Evolutionary conservation across 35 echinoderm and acorn worm genomes (phyloP), one percentile per base, ranked within the genome.

Genomic region (Patiria miniata): DNA sequence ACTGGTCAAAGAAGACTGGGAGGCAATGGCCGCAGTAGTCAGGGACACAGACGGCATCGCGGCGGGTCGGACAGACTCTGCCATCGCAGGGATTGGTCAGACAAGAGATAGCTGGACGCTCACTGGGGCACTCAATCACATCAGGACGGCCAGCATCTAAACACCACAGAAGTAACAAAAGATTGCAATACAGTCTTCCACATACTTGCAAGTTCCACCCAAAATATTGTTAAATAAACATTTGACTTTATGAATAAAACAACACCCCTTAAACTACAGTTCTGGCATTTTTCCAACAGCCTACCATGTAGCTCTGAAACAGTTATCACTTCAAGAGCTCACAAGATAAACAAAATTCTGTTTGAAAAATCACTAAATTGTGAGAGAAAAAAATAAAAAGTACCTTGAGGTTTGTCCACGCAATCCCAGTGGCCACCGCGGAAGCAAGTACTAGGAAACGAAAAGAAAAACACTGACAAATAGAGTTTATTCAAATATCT

Each of bases 401-500:
- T 73, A 73, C 65, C 65, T 73, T 22, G 19, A 32, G 65, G 23
- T 73, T 73, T 73, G 26, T 73, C 65, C 9, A 26, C 21, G 15
- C 65, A 73, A 32, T 73, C 65, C 65, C 65, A 73, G 29, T 32
- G 26, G 21, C 65, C 65, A 73, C 65, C 65, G 14, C 65, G 65
- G 65, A 28, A 73, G 65, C 65, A 73, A 73, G 65, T 73, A 23
- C 65, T 73, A 47, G 12, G 29, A 30, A 73, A 9, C 2, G 26
- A 36, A 34, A 73, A 73, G 1, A 68, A 8, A 73, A 73, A 22
- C 2, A 73, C 34, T 5, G 8, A 73, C 4, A 73, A 73, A 14
- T 36, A 0, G 0, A 73, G 3, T 22, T 34, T 73, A 4, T 47
- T 47, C 12, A 12, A 47, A 6, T 47, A 4, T 12, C 4, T 6